Base-by-base conservation (phyloP, 2,797 vertebrate genomes). In the Nyctibius grandis region DNA sequence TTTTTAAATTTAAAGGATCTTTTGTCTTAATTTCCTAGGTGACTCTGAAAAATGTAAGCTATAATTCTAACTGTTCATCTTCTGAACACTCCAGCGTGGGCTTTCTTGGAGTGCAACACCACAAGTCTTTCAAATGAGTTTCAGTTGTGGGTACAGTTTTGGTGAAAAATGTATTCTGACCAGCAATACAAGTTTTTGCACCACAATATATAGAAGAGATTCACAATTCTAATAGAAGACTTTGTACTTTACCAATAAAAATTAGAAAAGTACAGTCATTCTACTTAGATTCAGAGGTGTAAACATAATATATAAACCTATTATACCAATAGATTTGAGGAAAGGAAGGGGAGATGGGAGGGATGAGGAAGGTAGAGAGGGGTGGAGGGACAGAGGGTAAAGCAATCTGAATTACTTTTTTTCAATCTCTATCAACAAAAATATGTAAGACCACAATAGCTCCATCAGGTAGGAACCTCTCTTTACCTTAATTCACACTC, bases 401-500 rank as follows among this genome's bases (percentile, higher is more conserved):
- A 65, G 12, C 29, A 80, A 60, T 28, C 12, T 23, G 4, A 65
- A 88, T 65, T 65, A 54, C 14, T 56, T 73, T 61, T 16, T 83
- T 93, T 95, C 50, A 50, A 42, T 38, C 5, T 67, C 14, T 18
- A 44, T 28, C 28, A 79, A 60, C 25, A 86, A 72, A 86, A 84
- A 14, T 21, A 60, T 8, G 0, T 16, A 85, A 64, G 29, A 72
- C 8, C 29, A 67, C 26, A 81, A 57, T 5, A 75, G 11, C 38
- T 80, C 18, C 31, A 56, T n/a, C 36, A 79, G 33, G 36, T 57
- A 63, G 38, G 25, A 86, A 79, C 5, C 3, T 56, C 45, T 69
- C 80, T 91, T 97, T 98, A 99, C 99, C 99, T 99, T 97, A 99
- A 97, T 97, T 99, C 99, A 97, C 99, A 99, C 77, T 99, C 98